A percentile compares a stretch with the other conserved stretches of the same genome.
Evolutionary conservation across 2,797 vertebrate species (phyloP).

Genomic region (Trachops cirrhosus): DNA sequence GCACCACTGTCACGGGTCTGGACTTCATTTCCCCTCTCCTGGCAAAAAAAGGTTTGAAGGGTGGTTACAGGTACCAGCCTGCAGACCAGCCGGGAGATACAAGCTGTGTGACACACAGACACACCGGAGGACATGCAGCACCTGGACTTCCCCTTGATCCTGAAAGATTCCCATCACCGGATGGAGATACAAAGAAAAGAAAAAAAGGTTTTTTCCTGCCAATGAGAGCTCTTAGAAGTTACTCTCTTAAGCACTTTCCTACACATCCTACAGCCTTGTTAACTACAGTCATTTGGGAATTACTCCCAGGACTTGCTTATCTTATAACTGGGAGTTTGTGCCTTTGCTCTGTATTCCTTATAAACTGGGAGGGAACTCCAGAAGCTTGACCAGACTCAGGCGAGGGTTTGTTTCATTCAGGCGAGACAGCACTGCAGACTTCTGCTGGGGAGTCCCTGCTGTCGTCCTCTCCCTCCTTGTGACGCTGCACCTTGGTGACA

Average conservation of each 20-base stretch:
- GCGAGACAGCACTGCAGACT: accelerated
- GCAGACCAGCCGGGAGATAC: not conserved
- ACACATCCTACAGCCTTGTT: not conserved
- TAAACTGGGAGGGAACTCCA: not conserved
- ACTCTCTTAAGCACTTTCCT: not conserved
- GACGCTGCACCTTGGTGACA: not conserved
- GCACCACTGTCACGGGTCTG: not conserved
- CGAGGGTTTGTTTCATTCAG: not conserved
- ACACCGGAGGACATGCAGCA: not conserved
- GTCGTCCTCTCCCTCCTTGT: not conserved
- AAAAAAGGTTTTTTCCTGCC: not conserved
- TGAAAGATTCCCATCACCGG: not conserved
- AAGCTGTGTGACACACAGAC: not conserved
- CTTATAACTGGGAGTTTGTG: not conserved
- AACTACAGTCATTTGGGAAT: not conserved
- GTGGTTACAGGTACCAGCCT: not conserved
- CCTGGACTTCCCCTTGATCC: not conserved
- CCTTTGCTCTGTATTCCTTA: not conserved
- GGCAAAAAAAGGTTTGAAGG: not conserved
- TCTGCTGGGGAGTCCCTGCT: not conserved
- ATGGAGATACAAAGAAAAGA: not conserved
- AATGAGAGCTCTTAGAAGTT: not conserved
- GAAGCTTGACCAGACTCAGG: not conserved
- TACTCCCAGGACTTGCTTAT: not conserved
- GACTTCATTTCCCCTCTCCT: not conserved